These are phyloP conservation scores for Eupithecia centaureata DNA, from an alignment of 2,888 invertebrate species.

Conservation along the genomic window DNA sequence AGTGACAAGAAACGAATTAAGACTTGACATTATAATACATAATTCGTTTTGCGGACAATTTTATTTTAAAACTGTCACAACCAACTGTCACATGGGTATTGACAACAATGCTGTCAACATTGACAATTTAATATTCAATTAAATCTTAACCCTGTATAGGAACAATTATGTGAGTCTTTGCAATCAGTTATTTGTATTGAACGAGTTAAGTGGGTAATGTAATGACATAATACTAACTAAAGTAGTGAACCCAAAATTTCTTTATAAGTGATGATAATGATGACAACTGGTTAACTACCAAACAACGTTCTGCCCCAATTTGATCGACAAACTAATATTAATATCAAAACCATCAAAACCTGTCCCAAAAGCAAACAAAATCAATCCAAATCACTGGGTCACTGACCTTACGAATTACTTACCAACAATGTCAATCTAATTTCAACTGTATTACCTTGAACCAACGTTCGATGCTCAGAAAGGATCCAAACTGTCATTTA, in stretches of 20 bases:
- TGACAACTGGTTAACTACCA: conserved; percentile 22
- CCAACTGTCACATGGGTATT: not conserved
- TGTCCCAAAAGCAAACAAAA: conserved; percentile 51
- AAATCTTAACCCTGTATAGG: not conserved
- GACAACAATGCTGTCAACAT: conserved; percentile 4
- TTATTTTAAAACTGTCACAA: not conserved
- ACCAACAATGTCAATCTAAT: not conserved
- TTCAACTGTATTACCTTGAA: conserved; percentile 2
- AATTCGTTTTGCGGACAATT: not conserved
- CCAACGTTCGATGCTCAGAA: not conserved
- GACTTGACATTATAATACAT: no score
- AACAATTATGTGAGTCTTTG: not conserved
- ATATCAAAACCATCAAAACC: conserved; percentile 49
- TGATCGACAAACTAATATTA: conserved; percentile 26
- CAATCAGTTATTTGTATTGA: not conserved
- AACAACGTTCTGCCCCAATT: conserved; percentile 12
- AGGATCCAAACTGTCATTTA: not conserved
- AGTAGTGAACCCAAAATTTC: not conserved
- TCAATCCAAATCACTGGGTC: conserved; percentile 43
- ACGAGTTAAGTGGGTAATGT: not conserved
- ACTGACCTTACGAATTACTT: conserved; percentile 42
- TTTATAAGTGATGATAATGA: not conserved
- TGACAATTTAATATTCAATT: not conserved
- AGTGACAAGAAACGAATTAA: no score
- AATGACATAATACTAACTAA: not conserved